These are phyloP conservation scores for Cantharis nigra DNA, from an alignment of 2,888 invertebrate species.

Conservation along the genomic window DNA sequence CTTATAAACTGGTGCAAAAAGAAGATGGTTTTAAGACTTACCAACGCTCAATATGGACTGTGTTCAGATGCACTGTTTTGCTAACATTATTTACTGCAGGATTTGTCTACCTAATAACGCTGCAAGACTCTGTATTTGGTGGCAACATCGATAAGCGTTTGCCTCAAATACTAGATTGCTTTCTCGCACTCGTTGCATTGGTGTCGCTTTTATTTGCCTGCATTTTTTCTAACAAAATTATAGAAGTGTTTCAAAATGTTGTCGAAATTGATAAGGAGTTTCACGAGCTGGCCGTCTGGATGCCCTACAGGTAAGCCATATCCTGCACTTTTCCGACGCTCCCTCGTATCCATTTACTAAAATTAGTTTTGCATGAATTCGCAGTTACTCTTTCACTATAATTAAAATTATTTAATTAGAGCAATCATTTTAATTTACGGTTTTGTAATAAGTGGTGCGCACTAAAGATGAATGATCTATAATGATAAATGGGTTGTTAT, in stretches of 20 bases:
- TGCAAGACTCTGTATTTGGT: conserved; percentile 5
- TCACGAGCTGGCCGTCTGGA: conserved; percentile 35
- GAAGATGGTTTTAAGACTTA: conserved; percentile 10
- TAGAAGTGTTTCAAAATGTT: conserved; percentile 35
- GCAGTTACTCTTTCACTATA: neutral
- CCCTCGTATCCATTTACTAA: neutral
- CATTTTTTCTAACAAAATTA: conserved; percentile 36
- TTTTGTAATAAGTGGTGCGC: neutral
- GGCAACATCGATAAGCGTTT: conserved; percentile 25
- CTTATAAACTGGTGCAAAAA: conserved; percentile 21
- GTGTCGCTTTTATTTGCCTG: conserved; percentile 28
- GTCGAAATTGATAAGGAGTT: conserved; percentile 37
- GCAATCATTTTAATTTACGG: neutral
- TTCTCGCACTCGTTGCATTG: conserved; percentile 27
- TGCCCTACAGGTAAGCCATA: conserved; percentile 39
- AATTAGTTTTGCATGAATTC: neutral
- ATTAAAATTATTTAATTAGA: neutral
- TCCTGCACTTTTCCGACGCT: neutral
- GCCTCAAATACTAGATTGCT: conserved; percentile 33
- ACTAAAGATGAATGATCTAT: neutral
- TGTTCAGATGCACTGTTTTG: conserved; percentile 8
- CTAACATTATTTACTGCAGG: conserved; percentile 3
- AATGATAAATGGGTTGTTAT: neutral
- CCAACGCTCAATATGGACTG: conserved; percentile 4
- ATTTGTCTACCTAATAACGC: neutral